Base-by-base conservation (phyloP, 2,797 vertebrate species). In the Sebastes iracundus region DNA sequence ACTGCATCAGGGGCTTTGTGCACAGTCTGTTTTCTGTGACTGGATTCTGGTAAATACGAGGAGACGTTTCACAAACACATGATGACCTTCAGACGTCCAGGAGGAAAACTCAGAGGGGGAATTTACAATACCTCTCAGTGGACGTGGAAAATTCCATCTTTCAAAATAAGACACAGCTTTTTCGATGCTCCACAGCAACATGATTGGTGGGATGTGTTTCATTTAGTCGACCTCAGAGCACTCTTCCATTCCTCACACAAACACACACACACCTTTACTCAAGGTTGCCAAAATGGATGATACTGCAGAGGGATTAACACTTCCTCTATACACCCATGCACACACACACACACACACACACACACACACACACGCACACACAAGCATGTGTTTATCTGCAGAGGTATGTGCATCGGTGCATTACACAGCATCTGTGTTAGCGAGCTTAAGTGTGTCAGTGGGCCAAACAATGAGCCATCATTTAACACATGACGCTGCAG, bases 371-470 rank as follows among this genome's bases (percentile, higher is more conserved):
- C n/a, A 11, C 4, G 1, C 61, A 23, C 33, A 23, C 18, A 22
- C 32, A 65, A 14, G 25, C 35, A 56, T 28, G 23, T 59, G 52
- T 73, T 79, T 25, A 25, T 85, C 83, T 1, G 76, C 79, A 79
- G 63, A 63, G 49, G 63, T 22, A 28, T 73, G 74, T 5, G 20
- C 75, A 71, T 62, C n/a, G 22, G n/a, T 27, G 42, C 78, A 72
- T 30, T 75, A 73, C 75, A 56, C 55, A 62, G 69, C 76, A 71
- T 86, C 63, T 66, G 60, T 76, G 62, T 52, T 35, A 59, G 13
- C 1, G 5, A 32, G 42, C 28, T 55, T 13, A 88, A 84, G 79
- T 94, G 90, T 92, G 92, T 94, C 92, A 94, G 90, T 92, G 85
- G 90, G 92, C 38, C 89, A 76, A 22, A 76, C 63, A 38, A 3